phyloP scores from a whole-genome alignment of 2,888 invertebrate genomes.

The Eurytoma californica region DNA sequence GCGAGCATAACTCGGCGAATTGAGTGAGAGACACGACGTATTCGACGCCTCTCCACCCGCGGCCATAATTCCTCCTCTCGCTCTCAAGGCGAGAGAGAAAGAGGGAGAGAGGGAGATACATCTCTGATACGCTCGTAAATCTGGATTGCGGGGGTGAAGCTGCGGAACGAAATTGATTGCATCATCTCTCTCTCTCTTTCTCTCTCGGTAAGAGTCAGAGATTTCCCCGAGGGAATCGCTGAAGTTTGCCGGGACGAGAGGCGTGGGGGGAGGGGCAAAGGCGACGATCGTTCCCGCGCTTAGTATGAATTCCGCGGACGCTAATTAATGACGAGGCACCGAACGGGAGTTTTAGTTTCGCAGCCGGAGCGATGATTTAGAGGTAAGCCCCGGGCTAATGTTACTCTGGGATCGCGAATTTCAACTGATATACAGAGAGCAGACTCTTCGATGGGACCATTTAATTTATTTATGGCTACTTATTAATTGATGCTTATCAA shows the following conservation, averaged over 20 bases:
- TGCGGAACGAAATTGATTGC: slow-evolving; percentile 46
- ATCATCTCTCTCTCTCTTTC: not conserved
- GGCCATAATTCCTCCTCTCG: too few relatives aligned
- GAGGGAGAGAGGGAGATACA: slow-evolving; percentile 14
- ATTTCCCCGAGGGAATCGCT: not conserved
- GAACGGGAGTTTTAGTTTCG: slow-evolving; percentile 11
- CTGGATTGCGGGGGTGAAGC: slow-evolving; percentile 20
- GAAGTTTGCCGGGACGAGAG: slow-evolving; percentile 4
- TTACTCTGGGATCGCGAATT: slow-evolving; percentile 7
- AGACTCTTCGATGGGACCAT: too few relatives aligned
- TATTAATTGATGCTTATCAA: too few relatives aligned
- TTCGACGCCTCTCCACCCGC: too few relatives aligned
- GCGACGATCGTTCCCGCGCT: slow-evolving; percentile 15
- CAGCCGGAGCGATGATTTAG: slow-evolving; percentile 27
- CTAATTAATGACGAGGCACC: slow-evolving; percentile 41
- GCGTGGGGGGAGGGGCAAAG: not conserved
- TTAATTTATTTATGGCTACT: too few relatives aligned
- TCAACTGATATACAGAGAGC: not conserved
- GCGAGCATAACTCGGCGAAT: too few relatives aligned
- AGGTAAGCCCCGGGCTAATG: slow-evolving; percentile 5
- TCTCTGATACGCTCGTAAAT: slow-evolving; percentile 33
- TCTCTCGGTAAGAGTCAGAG: not conserved
- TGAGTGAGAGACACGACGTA: too few relatives aligned
- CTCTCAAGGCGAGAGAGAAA: not conserved
- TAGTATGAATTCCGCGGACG: slow-evolving; percentile 39